A percentile compares a stretch with the other conserved stretches of the same genome.
These are phyloP conservation scores for Orthonychiurus folsomi DNA, from an alignment of 2,888 invertebrate genomes.

Conservation along the genomic window DNA sequence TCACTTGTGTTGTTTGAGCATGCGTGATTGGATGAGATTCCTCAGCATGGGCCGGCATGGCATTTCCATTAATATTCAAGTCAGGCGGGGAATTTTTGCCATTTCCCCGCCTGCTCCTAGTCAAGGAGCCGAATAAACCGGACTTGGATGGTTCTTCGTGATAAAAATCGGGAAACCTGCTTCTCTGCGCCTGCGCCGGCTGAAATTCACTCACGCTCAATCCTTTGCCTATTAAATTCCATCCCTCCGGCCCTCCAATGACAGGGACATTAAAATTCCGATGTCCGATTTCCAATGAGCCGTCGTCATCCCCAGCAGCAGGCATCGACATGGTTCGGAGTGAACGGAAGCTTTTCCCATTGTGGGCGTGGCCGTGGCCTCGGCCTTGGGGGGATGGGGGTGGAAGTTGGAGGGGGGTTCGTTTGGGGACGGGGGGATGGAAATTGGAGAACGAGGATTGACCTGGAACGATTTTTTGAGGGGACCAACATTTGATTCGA, in stretches of 20 bases:
- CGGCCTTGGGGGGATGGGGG: neutral
- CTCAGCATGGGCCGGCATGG: neutral
- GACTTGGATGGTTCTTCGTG: neutral
- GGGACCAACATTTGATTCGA: conserved; percentile 36
- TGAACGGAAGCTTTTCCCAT: neutral
- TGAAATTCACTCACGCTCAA: conserved; percentile 2
- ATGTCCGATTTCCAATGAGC: neutral
- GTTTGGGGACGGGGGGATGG: conserved; percentile 18
- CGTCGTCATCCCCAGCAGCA: neutral
- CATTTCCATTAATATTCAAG: neutral
- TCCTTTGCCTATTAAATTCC: neutral
- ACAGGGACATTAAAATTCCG: neutral
- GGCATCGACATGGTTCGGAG: conserved; percentile 11
- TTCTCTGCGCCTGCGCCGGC: neutral
- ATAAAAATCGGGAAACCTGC: neutral
- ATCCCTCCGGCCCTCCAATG: neutral
- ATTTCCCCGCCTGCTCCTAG: no score
- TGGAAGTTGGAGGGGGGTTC: conserved; percentile 28
- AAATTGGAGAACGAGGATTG: conserved; percentile 4
- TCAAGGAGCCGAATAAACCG: neutral
- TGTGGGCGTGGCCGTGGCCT: neutral
- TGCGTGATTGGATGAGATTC: neutral
- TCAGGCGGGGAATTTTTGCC: conserved; percentile 7
- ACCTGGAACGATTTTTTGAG: conserved; percentile 17
- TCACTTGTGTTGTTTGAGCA: neutral